Evolutionary conservation across 1,140 invertebrate species (phyloP), one percentile per base, ranked within the genome.

Genomic region (Cydia pomonella): DNA sequence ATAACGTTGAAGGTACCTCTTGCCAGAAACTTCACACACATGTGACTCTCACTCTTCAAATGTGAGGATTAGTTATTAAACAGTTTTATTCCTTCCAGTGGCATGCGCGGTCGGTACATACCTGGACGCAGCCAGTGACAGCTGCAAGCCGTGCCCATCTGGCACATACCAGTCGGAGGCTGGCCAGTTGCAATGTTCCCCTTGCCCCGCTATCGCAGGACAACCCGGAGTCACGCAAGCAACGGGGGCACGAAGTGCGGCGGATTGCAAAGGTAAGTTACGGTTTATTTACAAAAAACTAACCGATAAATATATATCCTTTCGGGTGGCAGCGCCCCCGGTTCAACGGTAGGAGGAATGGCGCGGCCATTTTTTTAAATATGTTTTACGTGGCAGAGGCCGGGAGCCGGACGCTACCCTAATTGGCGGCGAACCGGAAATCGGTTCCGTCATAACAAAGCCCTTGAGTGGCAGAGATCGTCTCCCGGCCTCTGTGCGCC

Each of bases 161-260:
- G 98, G 98, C 73, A 97, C 96, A 0, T 99, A 99, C 89, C 98
- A 99, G 93, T 98, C 98, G 79, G 97, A 98, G 92, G 95, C 97
- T 2, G 98, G 98, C 2, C 97, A 99, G 91, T 86, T 97, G 62
- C 96, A 97, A 84, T 99, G 98, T 89, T 97, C 95, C 74, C 93
- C 96, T 12, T 99, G 98, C 93, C 98, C 98, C 10, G 93, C 95
- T 0, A 98, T 98, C 73, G 97, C 97, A 13, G 97, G 97, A 53
- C 95, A 97, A 80, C 95, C 96, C 4, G 97, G 97, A 59, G 97
- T 98, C 9, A 99, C 98, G 0, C 95, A 97, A 29, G 95, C 96
- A 7, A 94, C 95, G 1, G 98, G 98, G 7, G 97, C 98, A 0
- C 94, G 97, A 79, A 97, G 96, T 79, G 96, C 96, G 13, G 95